These are phyloP conservation scores for Haemorhous mexicanus DNA, from an alignment of 2,113 vertebrate genomes.

Conservation along the genomic window DNA sequence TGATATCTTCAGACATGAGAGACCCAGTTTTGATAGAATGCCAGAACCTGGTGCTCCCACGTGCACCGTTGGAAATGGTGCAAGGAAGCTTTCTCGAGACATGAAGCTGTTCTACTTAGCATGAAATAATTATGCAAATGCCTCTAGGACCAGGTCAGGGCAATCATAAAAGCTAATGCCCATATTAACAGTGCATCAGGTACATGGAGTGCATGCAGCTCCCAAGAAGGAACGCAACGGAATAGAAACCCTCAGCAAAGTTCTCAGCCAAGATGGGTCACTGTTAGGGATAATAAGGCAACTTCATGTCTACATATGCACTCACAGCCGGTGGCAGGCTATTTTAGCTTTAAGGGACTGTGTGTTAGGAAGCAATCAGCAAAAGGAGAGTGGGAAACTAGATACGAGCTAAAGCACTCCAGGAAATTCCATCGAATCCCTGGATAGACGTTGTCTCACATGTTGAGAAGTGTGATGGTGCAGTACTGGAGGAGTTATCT, in stretches of 20 bases:
- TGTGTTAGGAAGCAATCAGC: background rate
- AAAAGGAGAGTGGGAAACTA: conserved; percentile 32
- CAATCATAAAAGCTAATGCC: background rate
- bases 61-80: background rate
- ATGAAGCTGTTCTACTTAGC: background rate
- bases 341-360: conserved; percentile 1
- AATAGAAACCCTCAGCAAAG: background rate
- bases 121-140: background rate
- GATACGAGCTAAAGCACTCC: conserved; percentile 10
- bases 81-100: background rate
- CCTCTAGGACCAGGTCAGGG: background rate
- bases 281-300: background rate
- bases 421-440: conserved; percentile 32
- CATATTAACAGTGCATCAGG: background rate
- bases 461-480: conserved; percentile 33
- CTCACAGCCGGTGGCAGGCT: background rate
- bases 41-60: background rate
- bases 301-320: background rate
- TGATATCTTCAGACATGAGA: background rate
- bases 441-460: background rate
- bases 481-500: background rate
- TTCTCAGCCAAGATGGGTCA: background rate
- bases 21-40: background rate
- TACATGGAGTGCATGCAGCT: background rate
- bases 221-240: background rate